Percentiles rank a stretch among this genome's conserved stretches.
Evolutionary conservation across 2,797 vertebrate species (phyloP).

Genomic region (Ptychobarbus kaznakovi): DNA sequence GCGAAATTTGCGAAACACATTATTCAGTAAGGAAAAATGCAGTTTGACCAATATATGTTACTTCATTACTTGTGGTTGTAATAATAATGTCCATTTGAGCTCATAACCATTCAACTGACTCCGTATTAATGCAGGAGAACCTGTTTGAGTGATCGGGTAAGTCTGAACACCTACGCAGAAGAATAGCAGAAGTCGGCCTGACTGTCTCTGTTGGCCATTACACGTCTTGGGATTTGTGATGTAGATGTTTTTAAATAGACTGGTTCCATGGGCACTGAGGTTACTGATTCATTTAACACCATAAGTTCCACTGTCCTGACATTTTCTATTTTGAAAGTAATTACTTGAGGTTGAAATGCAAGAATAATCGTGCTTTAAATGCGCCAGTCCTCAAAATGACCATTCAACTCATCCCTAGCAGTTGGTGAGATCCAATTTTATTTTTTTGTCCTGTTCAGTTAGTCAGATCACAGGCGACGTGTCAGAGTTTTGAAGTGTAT

Average conservation of each 20-base stretch:
- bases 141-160: not conserved
- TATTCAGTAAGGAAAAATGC: not conserved
- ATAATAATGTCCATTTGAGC: not conserved
- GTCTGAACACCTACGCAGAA: constrained; percentile 9
- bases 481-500: constrained; percentile 1
- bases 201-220: constrained; percentile 30
- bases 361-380: not conserved
- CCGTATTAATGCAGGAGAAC: not conserved
- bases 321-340: not conserved
- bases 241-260: constrained; percentile 30
- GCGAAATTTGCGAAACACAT: not conserved
- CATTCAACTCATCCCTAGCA: not conserved
- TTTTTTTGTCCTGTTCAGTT: not conserved
- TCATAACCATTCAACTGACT: not conserved
- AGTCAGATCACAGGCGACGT: not conserved
- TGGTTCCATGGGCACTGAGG: constrained; percentile 15
- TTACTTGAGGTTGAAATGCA: not conserved
- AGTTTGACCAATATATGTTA: not conserved
- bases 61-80: not conserved
- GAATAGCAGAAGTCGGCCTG: constrained; percentile 23
- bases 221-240: constrained; percentile 24
- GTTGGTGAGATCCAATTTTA: not conserved
- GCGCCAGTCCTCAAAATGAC: not conserved
- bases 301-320: not conserved
- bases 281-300: constrained; percentile 34